Evolutionary conservation across 2,888 invertebrate genomes (phyloP), one percentile per base, ranked within the genome.

Genomic region (Watsonalla binaria): DNA sequence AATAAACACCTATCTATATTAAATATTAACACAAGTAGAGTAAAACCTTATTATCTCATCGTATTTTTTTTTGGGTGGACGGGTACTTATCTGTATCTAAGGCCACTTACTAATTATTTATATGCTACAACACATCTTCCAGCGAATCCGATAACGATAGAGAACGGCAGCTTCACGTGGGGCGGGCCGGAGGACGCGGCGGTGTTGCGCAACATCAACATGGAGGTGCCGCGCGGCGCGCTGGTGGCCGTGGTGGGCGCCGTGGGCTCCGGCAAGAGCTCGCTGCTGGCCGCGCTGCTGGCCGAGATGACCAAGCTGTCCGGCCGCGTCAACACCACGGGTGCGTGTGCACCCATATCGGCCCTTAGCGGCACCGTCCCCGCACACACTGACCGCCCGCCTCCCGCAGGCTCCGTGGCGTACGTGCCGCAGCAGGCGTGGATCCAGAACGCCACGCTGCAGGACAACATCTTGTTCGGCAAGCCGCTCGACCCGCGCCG

Each of bases 341-440:
- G 90, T 86, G 60, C 63, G 54, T 47, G 37, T 45, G 49, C 42
- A 14, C 9, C 14, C 9, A 5, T 11, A n/a, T n/a, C n/a, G 11
- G 11, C 42, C 5, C 35, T 6, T 11, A 6, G 1, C 35, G n/a
- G 7, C 8, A 39, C 15, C 4, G 5, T 5, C 8, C 39, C 6
- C 8, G 4, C 49, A 9, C 8, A 7, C 49, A 14, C 14, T 14
- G 9, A 46, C 46, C 15, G 6, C 46, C 7, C 6, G 14, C 14
- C 46, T 6, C 46, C 39, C 52, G 4, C 68, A 88, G 89, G 86
- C 7, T 70, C 72, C 33, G 83, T 94, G 58, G 97, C 98, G 0
- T 98, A 97, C 82, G 97, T 98, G 0, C 94, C 98, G 0, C 98
- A 98, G 75, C 97, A 98, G 85, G 98, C 99, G 0, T 99, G 99